phyloP scores from a whole-genome alignment of 37 sponge, comb jelly and placozoan genomes.

The Halisarca cf. caerulea region DNA sequence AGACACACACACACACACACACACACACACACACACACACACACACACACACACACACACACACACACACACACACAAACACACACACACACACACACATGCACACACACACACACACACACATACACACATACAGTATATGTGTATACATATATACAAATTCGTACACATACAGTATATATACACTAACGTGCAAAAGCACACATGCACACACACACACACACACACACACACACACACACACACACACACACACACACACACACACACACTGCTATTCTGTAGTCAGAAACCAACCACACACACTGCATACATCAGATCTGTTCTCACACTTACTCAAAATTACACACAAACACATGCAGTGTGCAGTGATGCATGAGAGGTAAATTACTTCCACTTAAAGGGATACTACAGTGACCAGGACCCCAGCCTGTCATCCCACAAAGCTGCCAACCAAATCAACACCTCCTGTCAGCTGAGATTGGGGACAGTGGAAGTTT shows the following conservation, averaged over 20 bases:
- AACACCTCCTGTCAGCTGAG: no score
- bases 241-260: not conserved
- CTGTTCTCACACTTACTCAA: no score
- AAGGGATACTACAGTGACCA: no score
- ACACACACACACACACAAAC: not conserved
- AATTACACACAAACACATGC: no score
- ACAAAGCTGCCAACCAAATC: no score
- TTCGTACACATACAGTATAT: not conserved
- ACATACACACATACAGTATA: not conserved
- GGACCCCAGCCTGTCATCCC: no score
- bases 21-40: not conserved
- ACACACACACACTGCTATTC: not conserved
- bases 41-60: slow-evolving; percentile 3
- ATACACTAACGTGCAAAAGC: no score
- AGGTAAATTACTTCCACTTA: no score
- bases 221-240: not conserved
- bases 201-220: slow-evolving; percentile 7
- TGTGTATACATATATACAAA: not conserved
- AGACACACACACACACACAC: slow-evolving; percentile 2
- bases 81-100: not conserved
- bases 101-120: slow-evolving; percentile 9
- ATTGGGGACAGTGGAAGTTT: no score
- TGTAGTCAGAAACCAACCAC: no score
- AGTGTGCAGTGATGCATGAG: no score
- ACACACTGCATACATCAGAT: no score